These are phyloP conservation scores for Stigmatopora argus DNA, from an alignment of 2,113 vertebrate genomes.

Conservation along the genomic window DNA sequence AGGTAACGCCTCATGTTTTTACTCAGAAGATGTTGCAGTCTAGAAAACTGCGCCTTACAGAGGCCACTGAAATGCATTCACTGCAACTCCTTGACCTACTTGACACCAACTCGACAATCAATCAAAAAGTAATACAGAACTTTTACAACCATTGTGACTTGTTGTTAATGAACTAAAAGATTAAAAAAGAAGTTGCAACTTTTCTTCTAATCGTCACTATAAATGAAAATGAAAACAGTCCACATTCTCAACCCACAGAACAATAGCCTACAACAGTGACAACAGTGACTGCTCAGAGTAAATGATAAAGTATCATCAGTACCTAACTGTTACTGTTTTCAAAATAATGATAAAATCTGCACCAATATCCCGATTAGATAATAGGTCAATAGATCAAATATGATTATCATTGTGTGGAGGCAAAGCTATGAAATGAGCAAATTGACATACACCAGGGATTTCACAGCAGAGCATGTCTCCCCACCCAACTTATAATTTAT, in stretches of 20 bases:
- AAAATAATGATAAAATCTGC: background rate
- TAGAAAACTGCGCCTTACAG: background rate
- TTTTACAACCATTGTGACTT: background rate
- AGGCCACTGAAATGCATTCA: background rate
- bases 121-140: conserved; percentile 5
- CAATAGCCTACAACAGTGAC: background rate
- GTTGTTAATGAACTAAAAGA: background rate
- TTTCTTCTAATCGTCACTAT: background rate
- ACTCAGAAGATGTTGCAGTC: conserved; percentile 11
- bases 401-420: no score
- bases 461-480: no score
- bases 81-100: conserved; percentile 1
- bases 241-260: background rate
- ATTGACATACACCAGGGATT: no score
- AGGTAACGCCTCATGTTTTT: background rate
- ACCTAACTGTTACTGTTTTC: background rate
- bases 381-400: background rate
- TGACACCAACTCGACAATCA: background rate
- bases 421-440: no score
- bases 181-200: background rate
- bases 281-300: background rate
- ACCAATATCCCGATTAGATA: background rate
- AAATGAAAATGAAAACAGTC: background rate
- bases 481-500: no score
- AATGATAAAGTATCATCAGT: background rate